Evolutionary conservation across 2,888 invertebrate genomes (phyloP), one percentile per base, ranked within the genome.

Genomic region (Protonemura montana): DNA sequence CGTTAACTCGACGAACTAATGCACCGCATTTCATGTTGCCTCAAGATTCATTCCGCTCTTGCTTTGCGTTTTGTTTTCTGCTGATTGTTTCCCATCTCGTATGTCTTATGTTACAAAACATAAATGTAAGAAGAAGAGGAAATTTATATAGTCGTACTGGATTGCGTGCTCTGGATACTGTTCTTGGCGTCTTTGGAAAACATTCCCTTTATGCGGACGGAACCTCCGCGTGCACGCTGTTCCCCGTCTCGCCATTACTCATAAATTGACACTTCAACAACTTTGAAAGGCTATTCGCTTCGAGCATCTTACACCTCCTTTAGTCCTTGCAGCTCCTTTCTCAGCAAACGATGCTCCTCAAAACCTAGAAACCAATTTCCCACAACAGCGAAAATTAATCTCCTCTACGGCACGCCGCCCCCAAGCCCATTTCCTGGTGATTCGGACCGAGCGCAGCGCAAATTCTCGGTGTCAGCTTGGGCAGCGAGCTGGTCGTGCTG

Each of bases 1-100:
- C 59, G 59, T 59, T 59, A 59, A 59, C 59, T 59, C 59, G 59
- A 7, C 59, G 59, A 35, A 10, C 59, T 59, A 59, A 59, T 59
- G 59, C 59, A 59, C 59, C 21, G 59, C 59, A 59, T 59, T 59
- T 59, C 59, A 59, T 59, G 59, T 59, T 59, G 16, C 59, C 59
- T 59, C 59, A 13, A 59, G 59, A 59, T 59, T 59, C 59, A 7
- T 59, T 59, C 59, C 59, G 59, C 21, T 59, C 21, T 35, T 21
- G 21, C 16, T 59, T 21, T 59, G 59, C 59, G 13, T 59, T 59
- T 59, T 59, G 59, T 59, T 21, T 59, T 59, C 21, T 59, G 59
- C 59, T 59, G 59, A 59, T 59, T 59, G 59, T 59, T 59, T 59
- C 59, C 59, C 13, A 59, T 59, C 59, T 59, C 59, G 59, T 59